These are phyloP conservation scores for Neocrepidodera transversa DNA, from an alignment of 2,888 invertebrate genomes.

Conservation along the genomic window DNA sequence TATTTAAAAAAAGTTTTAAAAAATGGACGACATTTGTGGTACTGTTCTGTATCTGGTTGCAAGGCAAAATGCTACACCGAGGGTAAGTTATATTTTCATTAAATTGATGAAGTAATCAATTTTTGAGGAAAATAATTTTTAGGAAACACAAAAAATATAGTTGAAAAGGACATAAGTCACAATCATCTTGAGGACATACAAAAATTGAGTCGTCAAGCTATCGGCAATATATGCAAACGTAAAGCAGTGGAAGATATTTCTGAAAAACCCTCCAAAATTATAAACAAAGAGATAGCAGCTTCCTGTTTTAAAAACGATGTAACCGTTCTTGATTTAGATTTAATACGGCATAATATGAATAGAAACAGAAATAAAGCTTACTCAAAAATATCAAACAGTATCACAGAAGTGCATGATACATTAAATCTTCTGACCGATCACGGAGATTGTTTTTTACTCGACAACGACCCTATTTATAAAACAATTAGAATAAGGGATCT, in stretches of 20 bases:
- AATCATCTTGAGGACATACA: background rate
- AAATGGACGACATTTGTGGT: background rate
- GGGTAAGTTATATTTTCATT: background rate
- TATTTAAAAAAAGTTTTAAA: background rate
- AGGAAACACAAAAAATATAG: background rate
- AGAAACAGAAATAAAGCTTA: background rate
- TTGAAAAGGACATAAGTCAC: background rate
- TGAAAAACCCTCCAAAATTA: too few relatives aligned
- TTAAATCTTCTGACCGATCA: background rate
- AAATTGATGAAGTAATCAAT: background rate
- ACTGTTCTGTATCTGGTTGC: background rate
- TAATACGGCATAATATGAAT: slow-evolving; percentile 1
- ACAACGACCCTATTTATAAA: too few relatives aligned
- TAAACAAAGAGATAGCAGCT: background rate
- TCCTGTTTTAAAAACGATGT: too few relatives aligned
- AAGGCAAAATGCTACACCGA: background rate
- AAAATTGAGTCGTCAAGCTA: too few relatives aligned
- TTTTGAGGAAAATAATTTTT: too few relatives aligned
- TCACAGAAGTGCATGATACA: background rate
- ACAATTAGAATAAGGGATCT: too few relatives aligned
- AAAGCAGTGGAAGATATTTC: too few relatives aligned
- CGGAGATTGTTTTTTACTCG: too few relatives aligned
- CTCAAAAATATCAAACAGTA: too few relatives aligned
- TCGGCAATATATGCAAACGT: background rate
- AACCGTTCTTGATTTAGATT: background rate